Evolutionary conservation across 1,140 invertebrate species (phyloP).

Genomic region (Pseudomyrmex sp.): DNA sequence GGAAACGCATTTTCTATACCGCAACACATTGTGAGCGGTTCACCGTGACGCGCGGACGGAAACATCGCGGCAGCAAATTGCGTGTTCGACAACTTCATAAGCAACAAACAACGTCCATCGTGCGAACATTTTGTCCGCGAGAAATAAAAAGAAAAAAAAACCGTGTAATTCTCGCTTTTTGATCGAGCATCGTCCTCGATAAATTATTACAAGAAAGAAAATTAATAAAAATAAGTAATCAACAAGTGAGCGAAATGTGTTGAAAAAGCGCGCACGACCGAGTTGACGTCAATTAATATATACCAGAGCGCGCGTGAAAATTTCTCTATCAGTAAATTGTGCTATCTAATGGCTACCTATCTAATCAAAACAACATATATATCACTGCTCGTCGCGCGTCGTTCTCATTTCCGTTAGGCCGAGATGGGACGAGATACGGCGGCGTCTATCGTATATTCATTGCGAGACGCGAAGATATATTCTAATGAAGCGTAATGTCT

Average conservation of each 20-base stretch:
- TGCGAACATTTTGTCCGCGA: background rate
- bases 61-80: background rate
- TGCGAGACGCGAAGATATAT: constrained; percentile 45
- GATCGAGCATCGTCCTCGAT: background rate
- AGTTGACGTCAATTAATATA: background rate
- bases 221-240: no score
- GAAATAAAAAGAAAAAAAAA: background rate
- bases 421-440: constrained; percentile 8
- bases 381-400: background rate
- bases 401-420: background rate
- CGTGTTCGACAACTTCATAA: background rate
- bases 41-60: background rate
- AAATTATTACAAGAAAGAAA: no score
- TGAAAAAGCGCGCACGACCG: no score
- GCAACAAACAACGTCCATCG: background rate
- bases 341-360: background rate
- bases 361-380: constrained; percentile 6
- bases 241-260: no score
- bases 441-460: background rate
- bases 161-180: background rate
- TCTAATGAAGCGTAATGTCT: constrained; percentile 61
- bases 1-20: constrained; percentile 18
- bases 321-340: background rate
- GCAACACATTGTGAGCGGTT: constrained; percentile 26
- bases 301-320: background rate